phyloP scores from a whole-genome alignment of 1,140 invertebrate species.

The Drosophila quadrilineata region DNA sequence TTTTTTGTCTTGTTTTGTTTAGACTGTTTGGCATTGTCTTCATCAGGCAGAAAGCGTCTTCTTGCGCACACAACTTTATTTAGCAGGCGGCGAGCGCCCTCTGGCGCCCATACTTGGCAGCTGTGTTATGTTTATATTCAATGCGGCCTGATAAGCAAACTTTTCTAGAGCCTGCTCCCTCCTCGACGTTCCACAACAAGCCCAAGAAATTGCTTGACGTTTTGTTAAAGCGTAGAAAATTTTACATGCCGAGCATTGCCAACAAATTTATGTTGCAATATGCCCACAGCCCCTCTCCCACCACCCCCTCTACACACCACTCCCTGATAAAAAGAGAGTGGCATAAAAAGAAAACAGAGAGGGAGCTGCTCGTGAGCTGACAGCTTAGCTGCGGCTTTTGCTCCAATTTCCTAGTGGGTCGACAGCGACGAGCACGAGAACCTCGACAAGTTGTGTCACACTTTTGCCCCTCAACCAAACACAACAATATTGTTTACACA shows the following conservation, averaged over 20 bases:
- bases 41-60: slow-evolving; percentile 29
- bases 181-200: slow-evolving; percentile 8
- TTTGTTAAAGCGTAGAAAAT: slow-evolving; percentile 54
- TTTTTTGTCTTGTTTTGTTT: too few species aligned
- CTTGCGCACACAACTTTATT: slow-evolving; percentile 54
- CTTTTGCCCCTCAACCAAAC: slow-evolving; percentile 43
- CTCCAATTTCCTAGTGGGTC: slow-evolving; percentile 75
- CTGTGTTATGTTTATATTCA: slow-evolving; percentile 45
- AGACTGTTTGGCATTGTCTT: slow-evolving; percentile 44
- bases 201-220: slow-evolving; percentile 13
- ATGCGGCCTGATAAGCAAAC: slow-evolving; percentile 51
- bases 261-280: slow-evolving; percentile 38
- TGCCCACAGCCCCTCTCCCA: not conserved
- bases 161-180: slow-evolving; percentile 21
- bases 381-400: slow-evolving; percentile 74
- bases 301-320: not conserved
- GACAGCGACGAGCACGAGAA: too few species aligned
- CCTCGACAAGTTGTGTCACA: slow-evolving; percentile 69
- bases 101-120: not conserved
- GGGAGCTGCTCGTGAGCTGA: slow-evolving; percentile 49
- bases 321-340: too few species aligned
- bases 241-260: slow-evolving; percentile 50
- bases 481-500: slow-evolving; percentile 37
- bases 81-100: slow-evolving; percentile 1
- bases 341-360: too few species aligned